Percentiles rank a stretch among this genome's conserved stretches.
These are phyloP conservation scores for Actenoides hombroni DNA, from an alignment of 2,113 vertebrate genomes.

Conservation along the genomic window DNA sequence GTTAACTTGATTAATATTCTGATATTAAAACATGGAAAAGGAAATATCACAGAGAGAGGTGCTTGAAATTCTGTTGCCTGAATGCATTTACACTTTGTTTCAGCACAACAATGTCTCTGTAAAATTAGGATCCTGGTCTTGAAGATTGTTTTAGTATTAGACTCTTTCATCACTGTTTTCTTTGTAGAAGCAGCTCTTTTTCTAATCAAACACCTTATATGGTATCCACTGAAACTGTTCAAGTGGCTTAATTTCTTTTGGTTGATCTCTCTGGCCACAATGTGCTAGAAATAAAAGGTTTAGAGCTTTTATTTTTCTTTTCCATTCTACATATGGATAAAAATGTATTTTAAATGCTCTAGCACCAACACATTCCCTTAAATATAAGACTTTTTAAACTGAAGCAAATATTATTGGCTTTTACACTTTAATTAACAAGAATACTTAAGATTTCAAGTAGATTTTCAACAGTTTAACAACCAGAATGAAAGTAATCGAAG, in stretches of 20 bases:
- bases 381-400: not conserved
- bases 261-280: not conserved
- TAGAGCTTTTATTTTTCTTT: not conserved
- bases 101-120: not conserved
- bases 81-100: not conserved
- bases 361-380: not conserved
- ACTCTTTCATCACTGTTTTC: not conserved
- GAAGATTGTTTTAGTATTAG: not conserved
- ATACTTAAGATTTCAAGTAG: not conserved
- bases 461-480: not conserved
- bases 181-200: not conserved
- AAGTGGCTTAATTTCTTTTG: not conserved
- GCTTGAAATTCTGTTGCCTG: not conserved
- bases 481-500: not conserved
- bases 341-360: not conserved
- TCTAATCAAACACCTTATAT: not conserved
- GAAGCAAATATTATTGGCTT: not conserved
- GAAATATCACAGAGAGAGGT: not conserved
- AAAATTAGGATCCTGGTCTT: not conserved
- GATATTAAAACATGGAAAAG: not conserved
- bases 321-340: not conserved
- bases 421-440: not conserved
- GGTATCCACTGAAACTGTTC: not conserved
- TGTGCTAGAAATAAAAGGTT: not conserved
- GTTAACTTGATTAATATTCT: not conserved